phyloP scores from a whole-genome alignment of 2,888 invertebrate species.

The Carabus problematicus region DNA sequence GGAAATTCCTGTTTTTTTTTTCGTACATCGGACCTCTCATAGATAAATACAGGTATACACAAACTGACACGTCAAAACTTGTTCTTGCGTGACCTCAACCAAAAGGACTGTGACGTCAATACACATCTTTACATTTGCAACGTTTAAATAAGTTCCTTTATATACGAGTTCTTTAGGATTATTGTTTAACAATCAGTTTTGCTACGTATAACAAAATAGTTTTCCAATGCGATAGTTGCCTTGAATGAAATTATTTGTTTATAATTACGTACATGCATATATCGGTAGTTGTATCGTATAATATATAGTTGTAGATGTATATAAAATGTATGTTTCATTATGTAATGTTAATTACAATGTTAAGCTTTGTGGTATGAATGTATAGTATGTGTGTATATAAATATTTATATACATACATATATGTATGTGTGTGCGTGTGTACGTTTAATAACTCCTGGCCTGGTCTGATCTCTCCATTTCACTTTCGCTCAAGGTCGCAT shows the following conservation, averaged over 20 bases:
- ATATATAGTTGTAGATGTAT: neutral
- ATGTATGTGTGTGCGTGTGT: constrained; percentile 1
- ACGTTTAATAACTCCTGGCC: neutral
- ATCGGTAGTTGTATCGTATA: neutral
- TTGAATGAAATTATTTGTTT: neutral
- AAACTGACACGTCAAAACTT: neutral
- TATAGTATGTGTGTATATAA: neutral
- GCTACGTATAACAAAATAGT: too few relatives aligned
- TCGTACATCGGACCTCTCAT: neutral
- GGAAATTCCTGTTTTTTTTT: neutral
- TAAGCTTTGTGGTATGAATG: neutral
- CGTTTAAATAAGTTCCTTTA: too few relatives aligned
- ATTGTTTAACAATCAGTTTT: too few relatives aligned
- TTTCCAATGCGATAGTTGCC: neutral
- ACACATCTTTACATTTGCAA: too few relatives aligned
- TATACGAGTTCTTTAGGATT: too few relatives aligned
- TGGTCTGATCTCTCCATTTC: constrained; percentile 18
- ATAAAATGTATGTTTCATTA: neutral
- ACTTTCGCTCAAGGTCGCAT: constrained; percentile 54
- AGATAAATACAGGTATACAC: neutral
- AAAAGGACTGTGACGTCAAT: neutral
- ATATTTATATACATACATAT: neutral
- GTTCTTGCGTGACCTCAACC: neutral
- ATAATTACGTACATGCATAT: neutral
- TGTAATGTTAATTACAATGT: neutral